phyloP scores from a whole-genome alignment of 2,888 invertebrate genomes.

The Acrobasis suavella region DNA sequence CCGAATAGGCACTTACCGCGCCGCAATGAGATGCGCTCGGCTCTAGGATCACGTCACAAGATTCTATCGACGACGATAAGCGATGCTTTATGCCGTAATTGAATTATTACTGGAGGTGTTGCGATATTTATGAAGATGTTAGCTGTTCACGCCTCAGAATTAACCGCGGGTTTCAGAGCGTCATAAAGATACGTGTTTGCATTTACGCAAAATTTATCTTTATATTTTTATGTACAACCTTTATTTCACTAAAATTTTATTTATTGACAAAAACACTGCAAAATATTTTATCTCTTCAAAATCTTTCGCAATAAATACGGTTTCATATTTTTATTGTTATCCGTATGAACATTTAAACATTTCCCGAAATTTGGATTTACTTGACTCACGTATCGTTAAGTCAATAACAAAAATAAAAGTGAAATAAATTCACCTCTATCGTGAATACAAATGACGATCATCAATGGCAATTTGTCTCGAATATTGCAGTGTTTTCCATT shows the following conservation, averaged over 20 bases:
- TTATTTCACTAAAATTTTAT: background rate
- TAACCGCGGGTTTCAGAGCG: conserved; percentile 4
- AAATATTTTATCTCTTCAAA: background rate
- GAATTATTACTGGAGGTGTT: conserved; percentile 66
- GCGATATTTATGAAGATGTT: conserved; percentile 53
- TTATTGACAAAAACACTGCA: background rate
- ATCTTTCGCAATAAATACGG: background rate
- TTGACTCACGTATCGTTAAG: background rate
- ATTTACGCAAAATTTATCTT: background rate
- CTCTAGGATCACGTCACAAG: conserved; percentile 64
- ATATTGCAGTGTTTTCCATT: conserved; percentile 24
- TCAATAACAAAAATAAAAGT: background rate
- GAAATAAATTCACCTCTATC: background rate
- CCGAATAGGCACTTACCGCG: conserved; percentile 74
- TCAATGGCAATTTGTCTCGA: conserved; percentile 20
- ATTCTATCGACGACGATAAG: conserved; percentile 68
- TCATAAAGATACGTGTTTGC: background rate
- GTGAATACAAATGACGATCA: conserved; percentile 14
- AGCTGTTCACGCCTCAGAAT: conserved; percentile 39
- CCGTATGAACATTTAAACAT: background rate
- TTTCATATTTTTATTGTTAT: background rate
- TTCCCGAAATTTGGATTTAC: background rate
- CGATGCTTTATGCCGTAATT: conserved; percentile 69
- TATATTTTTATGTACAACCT: background rate
- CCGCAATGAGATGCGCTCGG: conserved; percentile 71